Evolutionary conservation across 2,797 vertebrate species (phyloP), one percentile per base, ranked within the genome.

Genomic region (Florisuga fusca): DNA sequence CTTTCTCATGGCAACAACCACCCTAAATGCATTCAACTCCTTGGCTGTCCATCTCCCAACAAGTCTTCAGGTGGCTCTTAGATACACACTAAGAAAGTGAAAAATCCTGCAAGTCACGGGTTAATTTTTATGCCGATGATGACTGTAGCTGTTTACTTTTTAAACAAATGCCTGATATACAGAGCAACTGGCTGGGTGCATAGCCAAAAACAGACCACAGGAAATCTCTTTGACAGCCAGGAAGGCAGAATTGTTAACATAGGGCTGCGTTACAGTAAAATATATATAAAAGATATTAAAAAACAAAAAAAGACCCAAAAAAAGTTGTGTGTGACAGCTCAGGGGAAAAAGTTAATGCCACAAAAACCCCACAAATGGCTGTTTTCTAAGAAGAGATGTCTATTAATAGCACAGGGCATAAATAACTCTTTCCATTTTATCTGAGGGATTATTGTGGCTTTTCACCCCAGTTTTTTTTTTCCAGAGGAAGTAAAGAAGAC

Each of bases 341-440:
- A 77, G 22, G 23, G 6, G 84, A n/a, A 90, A 80, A 93, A 91
- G 73, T 33, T 12, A 38, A 66, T 82, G 69, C 20, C 84, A 53
- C n/a, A 55, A 64, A 81, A 85, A 64, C 12, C 3, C 66, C 87
- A 73, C 89, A 90, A 94, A 83, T 84, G 51, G 38, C 29, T 68
- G 4, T 63, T 90, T 96, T 95, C 96, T 96, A 93, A 90, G 96
- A 96, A 94, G 61, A 93, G 50, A 63, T 19, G 53, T 78, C 87
- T 95, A 93, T 94, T 91, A 95, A 96, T 95, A 96, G 83, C 61
- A 79, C 25, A 64, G 36, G 27, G 26, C 63, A 93, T 63, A 96
- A 95, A 95, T 94, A 94, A 91, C 83, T 89, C 80, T 94, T 97
- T 94, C 87, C 64, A 84, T 87, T 93, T 79, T 84, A 87, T 90